Base-by-base conservation (phyloP, 2,888 invertebrate genomes). In the Rhogogaster chlorosoma region DNA sequence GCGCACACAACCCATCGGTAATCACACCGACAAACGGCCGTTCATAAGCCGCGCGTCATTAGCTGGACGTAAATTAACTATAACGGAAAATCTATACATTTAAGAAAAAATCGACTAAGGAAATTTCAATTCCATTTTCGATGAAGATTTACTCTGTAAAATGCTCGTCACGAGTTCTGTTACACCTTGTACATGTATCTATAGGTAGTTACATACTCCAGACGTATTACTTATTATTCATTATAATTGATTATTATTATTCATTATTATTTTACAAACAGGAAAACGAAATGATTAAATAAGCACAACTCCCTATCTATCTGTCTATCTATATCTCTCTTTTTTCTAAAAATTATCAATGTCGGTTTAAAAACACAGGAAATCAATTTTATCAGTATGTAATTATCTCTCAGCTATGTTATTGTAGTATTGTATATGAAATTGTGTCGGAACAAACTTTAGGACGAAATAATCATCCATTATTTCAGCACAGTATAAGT, bases 201-300 rank as follows among this genome's bases (percentile, higher is more conserved):
- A 32, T 18, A 70, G n/a, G 29, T 70, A 70, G 36, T 18, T 18
- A 26, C 15, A 26, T 70, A 15, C 18, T 70, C 29, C 3, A 18
- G 36, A 36, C 6, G 29, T 36, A 70, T 70, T 18, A 32, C 5
- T 70, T 32, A 0, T 70, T 70, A 70, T 70, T 70, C 36, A 70
- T 70, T 61, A 61, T 70, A 18, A 70, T 70, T 70, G 22, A 61
- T 61, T 61, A 61, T 61, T 61, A 26, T 61, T 61, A 61, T 61
- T 61, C 10, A 61, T 61, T 36, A n/a, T 71, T 36, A 36, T 71
- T 38, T 26, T 22, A 42, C 38, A 26, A 71, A 71, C 38, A 71
- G 36, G 71, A 36, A 71, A 71, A 71, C 38, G 42, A 38, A 36
- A 36, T 36, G 42, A 61, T 61, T 61, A 61, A 61, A 61, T 61